A percentile compares a stretch with the other conserved stretches of the same genome.
Conservation (phyloP, 1,140 invertebrate genomes). For the Drosophila ercepeae region DNA sequence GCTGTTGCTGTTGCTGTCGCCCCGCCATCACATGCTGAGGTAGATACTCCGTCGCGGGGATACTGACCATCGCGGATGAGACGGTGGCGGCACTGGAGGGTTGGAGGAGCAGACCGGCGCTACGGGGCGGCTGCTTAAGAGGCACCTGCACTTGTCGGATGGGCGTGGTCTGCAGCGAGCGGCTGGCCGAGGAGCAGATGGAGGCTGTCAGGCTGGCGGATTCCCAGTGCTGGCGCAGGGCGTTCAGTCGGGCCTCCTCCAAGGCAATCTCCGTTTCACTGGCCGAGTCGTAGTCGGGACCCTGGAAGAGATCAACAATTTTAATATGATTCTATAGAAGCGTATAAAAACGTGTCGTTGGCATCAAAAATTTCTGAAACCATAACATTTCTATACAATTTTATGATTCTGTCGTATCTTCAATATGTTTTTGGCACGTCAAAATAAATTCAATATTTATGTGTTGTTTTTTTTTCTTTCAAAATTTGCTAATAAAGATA, state of each 20-base stretch:
- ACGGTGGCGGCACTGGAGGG: constrained; percentile 39
- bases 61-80: constrained; percentile 41
- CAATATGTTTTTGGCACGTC: neutral
- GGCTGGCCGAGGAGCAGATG: constrained; percentile 83
- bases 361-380: neutral
- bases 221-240: constrained; percentile 87
- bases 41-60: constrained; percentile 73
- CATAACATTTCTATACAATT: neutral
- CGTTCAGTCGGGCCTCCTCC: constrained; percentile 86
- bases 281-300: constrained; percentile 89
- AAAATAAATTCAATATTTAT: neutral
- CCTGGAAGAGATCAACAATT: constrained; percentile 84
- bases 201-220: constrained; percentile 85
- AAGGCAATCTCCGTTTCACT: constrained; percentile 87
- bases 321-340: neutral
- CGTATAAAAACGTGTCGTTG: neutral
- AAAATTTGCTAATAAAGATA: neutral
- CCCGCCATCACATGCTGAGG: constrained; percentile 71
- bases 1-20: constrained; percentile 58
- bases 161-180: constrained; percentile 82
- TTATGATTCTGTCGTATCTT: neutral
- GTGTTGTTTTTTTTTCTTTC: neutral
- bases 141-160: constrained; percentile 75
- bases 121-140: constrained; percentile 28
- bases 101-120: constrained; percentile 51